Percentiles rank a stretch among this genome's conserved stretches.
Conservation (phyloP, 2,797 vertebrate species). For the Meriones psammophilus region DNA sequence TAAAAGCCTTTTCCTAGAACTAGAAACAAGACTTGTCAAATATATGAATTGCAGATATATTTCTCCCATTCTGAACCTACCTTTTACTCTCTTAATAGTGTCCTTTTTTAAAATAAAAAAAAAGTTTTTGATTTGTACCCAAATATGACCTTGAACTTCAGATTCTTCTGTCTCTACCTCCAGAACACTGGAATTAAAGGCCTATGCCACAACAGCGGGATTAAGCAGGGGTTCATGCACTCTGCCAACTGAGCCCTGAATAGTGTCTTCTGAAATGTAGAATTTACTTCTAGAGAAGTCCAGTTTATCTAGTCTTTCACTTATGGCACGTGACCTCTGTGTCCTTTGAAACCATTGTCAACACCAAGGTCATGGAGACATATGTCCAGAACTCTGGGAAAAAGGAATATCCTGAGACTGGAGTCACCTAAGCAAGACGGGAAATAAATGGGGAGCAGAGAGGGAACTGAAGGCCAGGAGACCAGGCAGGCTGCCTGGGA, state of each 20-base stretch:
- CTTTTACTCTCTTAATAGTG: neutral
- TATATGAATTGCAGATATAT: neutral
- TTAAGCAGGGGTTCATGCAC: neutral
- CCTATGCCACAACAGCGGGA: neutral
- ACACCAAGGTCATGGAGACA: neutral
- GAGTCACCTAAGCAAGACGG: neutral
- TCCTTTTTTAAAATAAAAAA: neutral
- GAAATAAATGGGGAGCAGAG: neutral
- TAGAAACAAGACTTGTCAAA: conserved; percentile 9
- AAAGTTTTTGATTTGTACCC: neutral
- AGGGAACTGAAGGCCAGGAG: neutral
- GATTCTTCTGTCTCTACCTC: neutral
- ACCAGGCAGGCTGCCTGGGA: neutral
- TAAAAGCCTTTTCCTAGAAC: neutral
- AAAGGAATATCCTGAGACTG: neutral
- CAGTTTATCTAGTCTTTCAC: neutral
- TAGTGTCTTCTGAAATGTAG: neutral
- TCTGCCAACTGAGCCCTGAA: neutral
- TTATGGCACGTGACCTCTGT: neutral
- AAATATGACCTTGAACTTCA: neutral
- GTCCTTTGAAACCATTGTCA: neutral
- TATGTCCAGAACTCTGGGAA: neutral
- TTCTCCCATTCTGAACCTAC: neutral
- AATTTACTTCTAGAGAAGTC: conserved; percentile 14
- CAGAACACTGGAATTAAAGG: neutral